A percentile compares a stretch with the other conserved stretches of the same genome.
phyloP scores from a whole-genome alignment of 2,888 invertebrate genomes.

The Drosophila flavopinicola region DNA sequence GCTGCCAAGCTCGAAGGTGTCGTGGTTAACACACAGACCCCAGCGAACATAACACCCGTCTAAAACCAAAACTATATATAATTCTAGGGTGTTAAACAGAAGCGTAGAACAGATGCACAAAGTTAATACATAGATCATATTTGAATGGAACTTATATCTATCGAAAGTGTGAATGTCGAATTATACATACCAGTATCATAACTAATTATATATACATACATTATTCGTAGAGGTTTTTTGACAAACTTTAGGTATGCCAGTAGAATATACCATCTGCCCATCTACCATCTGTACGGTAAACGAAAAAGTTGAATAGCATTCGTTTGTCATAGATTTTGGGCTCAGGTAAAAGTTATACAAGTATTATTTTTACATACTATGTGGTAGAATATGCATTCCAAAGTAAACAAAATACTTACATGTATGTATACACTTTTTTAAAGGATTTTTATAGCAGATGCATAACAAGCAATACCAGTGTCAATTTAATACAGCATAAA shows the following conservation, averaged over 20 bases:
- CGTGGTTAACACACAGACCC: constrained; percentile 31
- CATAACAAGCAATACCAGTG: constrained; percentile 27
- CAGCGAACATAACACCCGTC: constrained; percentile 78
- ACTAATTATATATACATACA: constrained; percentile 33
- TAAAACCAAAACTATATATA: constrained; percentile 41
- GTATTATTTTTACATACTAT: constrained; percentile 56
- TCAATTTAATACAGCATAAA: constrained; percentile 47
- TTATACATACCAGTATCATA: constrained; percentile 52
- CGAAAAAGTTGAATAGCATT: constrained; percentile 2
- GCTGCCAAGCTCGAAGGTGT: constrained; percentile 59
- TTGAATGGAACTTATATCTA: constrained; percentile 2
- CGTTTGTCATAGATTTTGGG: constrained; percentile 42
- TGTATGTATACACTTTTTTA: constrained; percentile 41
- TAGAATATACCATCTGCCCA: constrained; percentile 32
- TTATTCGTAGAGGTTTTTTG: constrained; percentile 56
- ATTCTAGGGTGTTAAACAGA: neutral
- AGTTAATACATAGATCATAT: constrained; percentile 12
- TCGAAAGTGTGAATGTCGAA: constrained; percentile 24
- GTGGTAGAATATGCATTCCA: constrained; percentile 28
- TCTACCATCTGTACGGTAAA: constrained; percentile 18
- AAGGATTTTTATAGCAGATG: constrained; percentile 37
- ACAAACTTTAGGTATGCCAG: constrained; percentile 49
- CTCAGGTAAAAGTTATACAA: constrained; percentile 62
- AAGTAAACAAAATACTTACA: constrained; percentile 9
- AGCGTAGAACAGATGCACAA: constrained; percentile 44